Conservation (phyloP, 2,888 invertebrate genomes). For the Ischnus inquisitorius region DNA sequence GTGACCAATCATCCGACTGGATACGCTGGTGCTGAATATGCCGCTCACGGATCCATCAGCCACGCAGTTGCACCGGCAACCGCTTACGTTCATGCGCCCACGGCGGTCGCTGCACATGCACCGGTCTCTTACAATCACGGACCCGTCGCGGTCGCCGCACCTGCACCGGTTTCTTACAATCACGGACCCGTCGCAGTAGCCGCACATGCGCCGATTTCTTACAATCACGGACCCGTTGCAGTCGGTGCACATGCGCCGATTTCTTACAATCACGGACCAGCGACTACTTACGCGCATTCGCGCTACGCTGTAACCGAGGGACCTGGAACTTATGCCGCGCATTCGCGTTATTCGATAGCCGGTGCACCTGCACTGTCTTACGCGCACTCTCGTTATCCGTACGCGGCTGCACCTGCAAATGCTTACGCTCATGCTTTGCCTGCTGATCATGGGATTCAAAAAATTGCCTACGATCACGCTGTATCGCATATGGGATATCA, state of each 20-base stretch:
- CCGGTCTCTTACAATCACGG: constrained; percentile 56
- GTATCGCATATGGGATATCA: constrained; percentile 61
- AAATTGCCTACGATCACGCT: constrained; percentile 55
- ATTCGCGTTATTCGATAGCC: constrained; percentile 61
- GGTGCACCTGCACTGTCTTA: constrained; percentile 54
- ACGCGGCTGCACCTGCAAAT: constrained; percentile 1
- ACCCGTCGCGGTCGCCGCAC: constrained; percentile 13
- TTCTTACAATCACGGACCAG: constrained; percentile 53
- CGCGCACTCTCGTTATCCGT: constrained; percentile 55
- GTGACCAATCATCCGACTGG: constrained; percentile 45
- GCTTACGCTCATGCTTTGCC: constrained; percentile 15
- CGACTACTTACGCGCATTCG: constrained; percentile 58
- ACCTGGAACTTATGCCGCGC: constrained; percentile 53
- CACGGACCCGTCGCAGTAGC: background rate
- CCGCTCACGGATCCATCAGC: constrained; percentile 41
- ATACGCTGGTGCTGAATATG: constrained; percentile 48
- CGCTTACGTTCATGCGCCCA: constrained; percentile 40
- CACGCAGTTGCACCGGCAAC: constrained; percentile 17
- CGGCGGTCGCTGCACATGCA: constrained; percentile 28
- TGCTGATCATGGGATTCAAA: constrained; percentile 42
- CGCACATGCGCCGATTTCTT: constrained; percentile 24
- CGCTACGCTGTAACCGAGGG: constrained; percentile 66
- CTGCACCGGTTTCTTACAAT: constrained; percentile 42
- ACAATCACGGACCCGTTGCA: too few species aligned
- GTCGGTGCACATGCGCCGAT: constrained; percentile 37